Conservation (phyloP, 2,888 invertebrate genomes). For the Caenorhabditis angaria region DNA sequence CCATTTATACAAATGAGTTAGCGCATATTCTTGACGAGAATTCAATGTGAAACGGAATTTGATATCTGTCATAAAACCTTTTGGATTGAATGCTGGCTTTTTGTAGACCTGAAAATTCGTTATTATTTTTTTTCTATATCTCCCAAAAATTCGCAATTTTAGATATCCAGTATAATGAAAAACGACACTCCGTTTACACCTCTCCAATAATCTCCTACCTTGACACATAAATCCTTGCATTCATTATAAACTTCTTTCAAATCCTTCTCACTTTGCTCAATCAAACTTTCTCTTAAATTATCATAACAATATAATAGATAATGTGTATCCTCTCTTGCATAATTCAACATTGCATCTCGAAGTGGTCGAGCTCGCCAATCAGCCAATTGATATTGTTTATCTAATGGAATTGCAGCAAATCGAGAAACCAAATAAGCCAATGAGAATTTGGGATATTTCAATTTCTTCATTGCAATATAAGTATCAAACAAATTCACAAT, state of each 20-base stretch:
- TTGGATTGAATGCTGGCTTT: conserved; percentile 81
- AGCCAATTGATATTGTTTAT: conserved; percentile 91
- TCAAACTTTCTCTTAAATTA: conserved; percentile 77
- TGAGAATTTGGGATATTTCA: conserved; percentile 49
- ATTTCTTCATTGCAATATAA: conserved; percentile 50
- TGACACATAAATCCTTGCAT: conserved; percentile 82
- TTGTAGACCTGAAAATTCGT: conserved; percentile 79
- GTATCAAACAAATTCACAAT: conserved; percentile 97
- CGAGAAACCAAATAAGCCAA: conserved; percentile 79
- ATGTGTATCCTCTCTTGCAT: conserved; percentile 94
- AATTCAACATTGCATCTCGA: conserved; percentile 82
- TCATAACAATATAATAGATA: conserved; percentile 90
- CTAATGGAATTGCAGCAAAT: conserved; percentile 77
- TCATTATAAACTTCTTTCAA: conserved; percentile 81
- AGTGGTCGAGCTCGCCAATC: conserved; percentile 90
- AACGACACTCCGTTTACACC: no score
- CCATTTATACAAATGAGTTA: conserved; percentile 86
- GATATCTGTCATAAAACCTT: conserved; percentile 83
- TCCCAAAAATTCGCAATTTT: neutral
- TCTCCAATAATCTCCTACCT: conserved; percentile 71
- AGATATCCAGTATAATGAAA: no score
- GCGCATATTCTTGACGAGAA: conserved; percentile 78
- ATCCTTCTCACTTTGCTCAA: conserved; percentile 77
- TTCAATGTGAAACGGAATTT: conserved; percentile 79
- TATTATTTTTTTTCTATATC: no score